Evolutionary conservation across 2,113 vertebrate species (phyloP).

Genomic region (Tragelaphus scriptus): DNA sequence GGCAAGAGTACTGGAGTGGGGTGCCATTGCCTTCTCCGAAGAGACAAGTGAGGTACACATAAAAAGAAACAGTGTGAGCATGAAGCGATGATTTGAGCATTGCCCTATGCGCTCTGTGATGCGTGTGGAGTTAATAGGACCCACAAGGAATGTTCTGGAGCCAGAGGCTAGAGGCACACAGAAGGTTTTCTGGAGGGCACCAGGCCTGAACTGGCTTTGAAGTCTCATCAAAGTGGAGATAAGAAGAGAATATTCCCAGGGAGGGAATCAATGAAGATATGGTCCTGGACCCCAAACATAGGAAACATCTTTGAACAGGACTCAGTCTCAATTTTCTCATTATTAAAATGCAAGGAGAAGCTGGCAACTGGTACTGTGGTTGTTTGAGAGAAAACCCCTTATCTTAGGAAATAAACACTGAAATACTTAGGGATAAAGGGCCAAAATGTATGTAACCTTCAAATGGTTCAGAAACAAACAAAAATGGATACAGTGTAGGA

Average conservation of each 20-base stretch:
- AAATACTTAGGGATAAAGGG: background rate
- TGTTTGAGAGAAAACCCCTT: background rate
- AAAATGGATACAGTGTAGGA: too few species aligned
- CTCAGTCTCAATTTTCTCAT: background rate
- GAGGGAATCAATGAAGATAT: background rate
- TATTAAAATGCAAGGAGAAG: background rate
- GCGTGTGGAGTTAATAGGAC: background rate
- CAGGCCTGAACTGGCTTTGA: background rate
- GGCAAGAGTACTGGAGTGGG: background rate
- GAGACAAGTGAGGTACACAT: background rate
- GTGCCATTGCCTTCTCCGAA: accelerated
- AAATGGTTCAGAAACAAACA: background rate
- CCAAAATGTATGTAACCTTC: background rate
- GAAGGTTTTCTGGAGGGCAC: background rate
- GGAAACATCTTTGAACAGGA: background rate
- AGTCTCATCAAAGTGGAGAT: background rate
- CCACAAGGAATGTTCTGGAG: background rate
- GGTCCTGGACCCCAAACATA: background rate
- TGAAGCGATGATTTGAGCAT: background rate
- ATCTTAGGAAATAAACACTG: background rate
- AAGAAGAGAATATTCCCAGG: background rate
- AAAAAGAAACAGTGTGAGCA: background rate
- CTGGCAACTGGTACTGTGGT: background rate
- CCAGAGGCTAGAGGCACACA: background rate
- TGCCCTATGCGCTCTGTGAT: background rate